These are phyloP conservation scores for Heterotis niloticus DNA, from an alignment of 2,113 vertebrate genomes.

Conservation along the genomic window DNA sequence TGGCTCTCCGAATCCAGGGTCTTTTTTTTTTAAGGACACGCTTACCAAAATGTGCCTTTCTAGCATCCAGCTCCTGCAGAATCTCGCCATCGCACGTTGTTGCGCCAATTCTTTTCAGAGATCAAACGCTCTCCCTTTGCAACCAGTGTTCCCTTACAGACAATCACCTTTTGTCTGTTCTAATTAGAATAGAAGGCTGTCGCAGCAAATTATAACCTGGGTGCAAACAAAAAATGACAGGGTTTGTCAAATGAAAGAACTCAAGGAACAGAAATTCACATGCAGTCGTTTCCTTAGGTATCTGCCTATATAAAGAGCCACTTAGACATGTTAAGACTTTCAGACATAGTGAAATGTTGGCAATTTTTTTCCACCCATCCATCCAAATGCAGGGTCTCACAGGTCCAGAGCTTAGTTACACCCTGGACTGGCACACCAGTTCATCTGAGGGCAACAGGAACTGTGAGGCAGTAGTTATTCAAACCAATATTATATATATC, in stretches of 20 bases:
- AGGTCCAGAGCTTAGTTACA: too few species aligned
- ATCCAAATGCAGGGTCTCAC: too few species aligned
- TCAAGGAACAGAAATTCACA: constrained; percentile 24
- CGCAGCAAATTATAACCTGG: constrained; percentile 22
- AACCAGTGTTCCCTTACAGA: constrained; percentile 19
- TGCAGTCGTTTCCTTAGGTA: constrained; percentile 11
- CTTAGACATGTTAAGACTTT: not conserved
- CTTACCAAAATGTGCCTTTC: not conserved
- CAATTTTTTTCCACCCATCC: not conserved
- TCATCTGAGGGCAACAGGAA: too few species aligned
- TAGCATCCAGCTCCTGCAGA: not conserved
- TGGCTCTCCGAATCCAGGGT: not conserved
- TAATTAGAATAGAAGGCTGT: constrained; percentile 32
- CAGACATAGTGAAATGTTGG: not conserved
- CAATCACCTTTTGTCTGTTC: constrained; percentile 25
- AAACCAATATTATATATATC: not conserved
- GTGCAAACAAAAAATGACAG: constrained; percentile 28
- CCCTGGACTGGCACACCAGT: too few species aligned
- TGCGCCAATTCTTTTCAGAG: constrained; percentile 18
- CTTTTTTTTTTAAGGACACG: not conserved
- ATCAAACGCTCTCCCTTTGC: constrained; percentile 28
- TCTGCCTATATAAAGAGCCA: constrained; percentile 11
- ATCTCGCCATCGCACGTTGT: not conserved
- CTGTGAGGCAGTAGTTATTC: too few species aligned
- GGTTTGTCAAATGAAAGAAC: constrained; percentile 26